phyloP scores from a whole-genome alignment of 2,888 invertebrate genomes.

The Cheilosia vulpina region DNA sequence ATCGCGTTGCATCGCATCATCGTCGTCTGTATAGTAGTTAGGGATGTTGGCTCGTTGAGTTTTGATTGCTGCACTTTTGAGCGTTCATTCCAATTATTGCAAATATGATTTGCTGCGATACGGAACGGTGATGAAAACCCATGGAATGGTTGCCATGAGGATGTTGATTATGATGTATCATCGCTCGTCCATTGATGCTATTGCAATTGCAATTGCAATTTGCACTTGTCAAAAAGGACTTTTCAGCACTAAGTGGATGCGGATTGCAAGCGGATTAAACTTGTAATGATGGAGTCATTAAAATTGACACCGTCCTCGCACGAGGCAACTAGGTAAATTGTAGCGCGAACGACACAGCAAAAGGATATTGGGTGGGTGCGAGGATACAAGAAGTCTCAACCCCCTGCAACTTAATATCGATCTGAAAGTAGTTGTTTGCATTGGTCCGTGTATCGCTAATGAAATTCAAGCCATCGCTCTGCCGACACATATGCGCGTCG shows the following conservation, averaged over 20 bases:
- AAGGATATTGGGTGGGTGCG: not conserved
- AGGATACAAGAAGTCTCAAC: slow-evolving; percentile 19
- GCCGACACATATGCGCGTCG: slow-evolving; percentile 54
- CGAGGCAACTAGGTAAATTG: slow-evolving; percentile 5
- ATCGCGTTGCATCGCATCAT: not conserved
- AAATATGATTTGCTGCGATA: slow-evolving; percentile 74
- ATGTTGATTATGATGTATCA: slow-evolving; percentile 73
- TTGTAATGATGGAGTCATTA: slow-evolving; percentile 73
- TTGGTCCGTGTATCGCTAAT: slow-evolving; percentile 39
- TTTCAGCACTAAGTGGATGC: slow-evolving; percentile 69
- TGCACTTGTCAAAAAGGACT: slow-evolving; percentile 74
- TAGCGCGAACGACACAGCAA: not conserved
- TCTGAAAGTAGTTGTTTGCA: slow-evolving; percentile 42
- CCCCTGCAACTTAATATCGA: slow-evolving; percentile 25
- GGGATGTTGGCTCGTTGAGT: slow-evolving; percentile 71
- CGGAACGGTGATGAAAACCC: slow-evolving; percentile 65
- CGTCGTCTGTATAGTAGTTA: slow-evolving; percentile 20
- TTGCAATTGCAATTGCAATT: slow-evolving; percentile 73
- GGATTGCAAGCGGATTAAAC: slow-evolving; percentile 70
- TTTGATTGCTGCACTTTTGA: slow-evolving; percentile 75
- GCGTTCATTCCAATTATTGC: slow-evolving; percentile 73
- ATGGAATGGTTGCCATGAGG: slow-evolving; percentile 55
- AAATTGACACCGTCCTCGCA: slow-evolving; percentile 58
- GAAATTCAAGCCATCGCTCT: slow-evolving; percentile 57
- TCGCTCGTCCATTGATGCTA: slow-evolving; percentile 72